Evolutionary conservation across 92 coral and sea anemone genomes (phyloP), one percentile per base, ranked within the genome.

Genomic region (Palythoa heliodiscus): DNA sequence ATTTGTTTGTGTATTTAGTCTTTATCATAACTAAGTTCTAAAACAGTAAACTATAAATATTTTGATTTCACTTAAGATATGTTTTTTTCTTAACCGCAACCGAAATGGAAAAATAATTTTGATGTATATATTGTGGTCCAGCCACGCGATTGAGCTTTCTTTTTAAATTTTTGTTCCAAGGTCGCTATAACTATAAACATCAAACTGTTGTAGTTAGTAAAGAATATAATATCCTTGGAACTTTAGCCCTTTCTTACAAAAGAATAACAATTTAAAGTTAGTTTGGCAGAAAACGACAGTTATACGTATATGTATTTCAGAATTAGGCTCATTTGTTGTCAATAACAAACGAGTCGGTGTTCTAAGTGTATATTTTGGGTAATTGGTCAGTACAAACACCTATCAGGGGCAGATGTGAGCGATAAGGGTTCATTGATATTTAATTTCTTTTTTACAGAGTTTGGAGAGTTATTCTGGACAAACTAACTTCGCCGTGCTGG

Each of bases 1-100:
- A 6, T 53, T 76, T 53, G 81, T 76, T 76, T 76, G 40, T 54
- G 2, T 53, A 52, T 53, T 53, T 52, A 23, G n/a, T 13, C 25
- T 29, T 76, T 76, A 76, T 76, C 81, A 16, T 75, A 52, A 11
- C n/a, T 52, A 1, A 53, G 68, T 50, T 13, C 53, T 76, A 54
- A 19, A 54, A 25, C 66, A 15, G 81, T 11, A 76, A 76, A 76
- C 66, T 76, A 63, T 63, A 76, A 76, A 76, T 76, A 76, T 54
- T 76, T 52, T 76, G 81, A 76, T 76, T 76, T 57, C 81, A 76
- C 66, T 76, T 76, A 53, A 76, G 81, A 76, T 76, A 76, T 54
- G 50, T 43, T 37, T 23, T 23, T 14, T 76, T 54, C 66, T 11
- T 12, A 64, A 22, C 70, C 13, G 25, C 2, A 23, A n/a, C 70